Evolutionary conservation across 2,113 vertebrate species (phyloP).

Genomic region (Scolopax mira): DNA sequence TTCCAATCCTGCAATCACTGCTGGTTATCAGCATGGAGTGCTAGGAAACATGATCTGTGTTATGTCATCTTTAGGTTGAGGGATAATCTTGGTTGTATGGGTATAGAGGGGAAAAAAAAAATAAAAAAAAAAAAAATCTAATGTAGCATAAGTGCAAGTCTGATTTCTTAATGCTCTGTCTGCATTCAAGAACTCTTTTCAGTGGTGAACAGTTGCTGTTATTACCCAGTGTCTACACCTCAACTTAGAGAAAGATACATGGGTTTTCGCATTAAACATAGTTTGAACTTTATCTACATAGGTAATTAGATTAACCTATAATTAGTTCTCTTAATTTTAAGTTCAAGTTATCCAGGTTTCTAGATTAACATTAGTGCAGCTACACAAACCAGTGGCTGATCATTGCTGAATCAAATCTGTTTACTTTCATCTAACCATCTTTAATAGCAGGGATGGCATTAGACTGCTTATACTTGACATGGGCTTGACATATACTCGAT

Average conservation of each 20-base stretch:
- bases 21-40: neutral
- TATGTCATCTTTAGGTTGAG: neutral
- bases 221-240: neutral
- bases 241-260: accelerated
- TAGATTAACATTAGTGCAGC: neutral
- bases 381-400: neutral
- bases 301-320: neutral
- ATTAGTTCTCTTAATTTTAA: neutral
- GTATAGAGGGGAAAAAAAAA: neutral
- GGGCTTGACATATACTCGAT: neutral
- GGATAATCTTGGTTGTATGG: neutral
- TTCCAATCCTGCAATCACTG: neutral
- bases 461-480: neutral
- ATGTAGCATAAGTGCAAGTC: neutral
- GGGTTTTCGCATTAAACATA: neutral
- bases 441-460: neutral
- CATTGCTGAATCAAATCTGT: neutral
- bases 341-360: neutral
- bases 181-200: neutral
- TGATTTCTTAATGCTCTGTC: neutral
- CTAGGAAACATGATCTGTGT: neutral
- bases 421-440: neutral
- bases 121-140: neutral
- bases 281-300: neutral
- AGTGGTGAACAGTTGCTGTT: neutral